Base-by-base conservation (phyloP, 2,888 invertebrate genomes). In the Eupithecia subumbrata region DNA sequence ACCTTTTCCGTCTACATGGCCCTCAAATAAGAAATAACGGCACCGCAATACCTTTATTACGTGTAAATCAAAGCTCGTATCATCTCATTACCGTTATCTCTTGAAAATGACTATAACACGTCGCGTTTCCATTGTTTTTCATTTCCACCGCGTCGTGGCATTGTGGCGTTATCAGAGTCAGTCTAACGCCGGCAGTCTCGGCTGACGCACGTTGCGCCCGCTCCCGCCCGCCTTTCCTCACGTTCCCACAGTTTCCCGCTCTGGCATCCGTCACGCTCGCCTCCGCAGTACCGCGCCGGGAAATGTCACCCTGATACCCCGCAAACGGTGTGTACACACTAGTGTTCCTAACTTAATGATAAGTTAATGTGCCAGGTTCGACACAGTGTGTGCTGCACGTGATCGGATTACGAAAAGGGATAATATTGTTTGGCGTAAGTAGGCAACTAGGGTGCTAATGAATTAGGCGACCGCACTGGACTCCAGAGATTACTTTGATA, bases 121-220 rank as follows among this genome's bases (percentile, higher is more conserved):
- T 84, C 85, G 85, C 84, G 86, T 93, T 92, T 90, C 87, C 90
- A 92, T 91, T 92, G 91, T 93, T 92, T 92, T 91, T 87, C 90
- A 92, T 92, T 92, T 92, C 87, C 90, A 89, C 83, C 84, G 73
- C 77, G 84, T 72, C 82, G 82, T 84, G 82, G 87, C 88, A 87
- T 89, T 89, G 89, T 80, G 84, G 82, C 82, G 85, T 94, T 94
- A 94, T 94, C 94, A 93, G 84, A 83, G 85, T 88, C 92, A 94
- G 93, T 94, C 85, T 83, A 86, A 83, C 85, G 85, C 85, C 88
- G 89, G 86, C 82, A 88, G 90, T 85, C 84, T 81, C 79, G 82
- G 81, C 80, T 93, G 94, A 84, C 43, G 43, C 68, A 64, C 64
- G 64, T 78, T 85, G 87, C 83, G 83, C 79, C 76, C 80, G 76